Evolutionary conservation across 2,113 vertebrate genomes (phyloP), one percentile per base, ranked within the genome.

Genomic region (Puffinus mauretanicus): DNA sequence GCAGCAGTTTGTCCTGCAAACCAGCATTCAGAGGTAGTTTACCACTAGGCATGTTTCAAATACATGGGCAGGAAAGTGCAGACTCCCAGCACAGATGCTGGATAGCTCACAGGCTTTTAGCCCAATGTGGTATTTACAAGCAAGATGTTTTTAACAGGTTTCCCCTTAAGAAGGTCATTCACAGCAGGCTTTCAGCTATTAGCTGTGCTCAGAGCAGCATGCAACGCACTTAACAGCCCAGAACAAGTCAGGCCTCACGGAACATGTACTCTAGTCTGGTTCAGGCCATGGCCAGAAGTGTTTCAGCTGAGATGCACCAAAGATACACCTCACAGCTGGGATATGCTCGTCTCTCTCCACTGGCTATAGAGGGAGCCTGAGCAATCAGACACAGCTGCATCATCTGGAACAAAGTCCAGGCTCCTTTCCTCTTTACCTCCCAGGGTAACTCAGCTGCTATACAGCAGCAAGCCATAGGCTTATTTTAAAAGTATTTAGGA

Each of bases 91-190:
- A 42, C 52, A 54, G 69, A n/a, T 66, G 44, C 70, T 82, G 64
- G 71, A 49, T n/a, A 58, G 34, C 71, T 82, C 27, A 2, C 82
- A 92, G 64, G 16, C 76, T 92, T 92, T 85, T 77, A 86, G 72
- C 66, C 46, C 51, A 51, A 2, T 7, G 34, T 32, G 46, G 76
- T 75, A 70, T 95, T 96, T 94, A 78, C 83, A 71, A 91, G 72
- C 60, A 93, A 93, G 65, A 49, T 89, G 83, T 47, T 82, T 94
- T 82, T 64, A 89, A 51, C 57, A 84, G 77, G 81, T 71, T 97
- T 96, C 46, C 77, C 73, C 25, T 11, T 42, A 66, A 67, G 69
- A 76, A 92, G 73, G 70, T 87, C 70, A 87, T 38, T 94, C 88
- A 38, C 88, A 94, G 90, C 87, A 95, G 82, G 67, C 70, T 88